A percentile compares a stretch with the other conserved stretches of the same genome.
Evolutionary conservation across 2,113 vertebrate genomes (phyloP).

Genomic region (Tragelaphus scriptus): DNA sequence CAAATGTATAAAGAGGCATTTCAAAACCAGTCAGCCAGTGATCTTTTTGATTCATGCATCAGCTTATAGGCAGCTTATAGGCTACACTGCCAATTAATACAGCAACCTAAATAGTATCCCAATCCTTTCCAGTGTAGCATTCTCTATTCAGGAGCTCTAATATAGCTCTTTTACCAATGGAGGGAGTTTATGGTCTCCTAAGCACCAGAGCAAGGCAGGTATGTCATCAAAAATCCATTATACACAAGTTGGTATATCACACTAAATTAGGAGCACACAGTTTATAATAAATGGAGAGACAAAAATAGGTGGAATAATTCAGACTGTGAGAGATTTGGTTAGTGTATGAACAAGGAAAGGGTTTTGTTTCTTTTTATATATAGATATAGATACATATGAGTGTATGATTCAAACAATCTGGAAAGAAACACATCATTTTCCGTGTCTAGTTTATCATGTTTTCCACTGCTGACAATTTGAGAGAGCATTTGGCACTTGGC

Average conservation of each 20-base stretch:
- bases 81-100: not conserved
- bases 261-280: not conserved
- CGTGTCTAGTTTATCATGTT: constrained; percentile 55
- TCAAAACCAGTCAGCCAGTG: not conserved
- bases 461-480: constrained; percentile 49
- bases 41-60: constrained; percentile 4
- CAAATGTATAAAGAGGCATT: not conserved
- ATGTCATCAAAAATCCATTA: constrained; percentile 15
- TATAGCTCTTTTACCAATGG: not conserved
- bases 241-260: constrained; percentile 23
- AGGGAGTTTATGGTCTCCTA: not conserved
- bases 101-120: not conserved
- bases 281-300: constrained; percentile 41
- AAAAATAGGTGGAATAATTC: constrained; percentile 23
- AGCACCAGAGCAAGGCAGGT: not conserved
- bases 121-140: constrained; percentile 36
- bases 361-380: not conserved
- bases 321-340: constrained; percentile 30
- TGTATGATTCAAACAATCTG: constrained; percentile 30
- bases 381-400: not conserved
- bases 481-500: constrained; percentile 79
- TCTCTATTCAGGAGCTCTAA: constrained; percentile 10
- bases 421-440: constrained; percentile 48
- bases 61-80: not conserved
- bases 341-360: constrained; percentile 22